Evolutionary conservation across 2,113 vertebrate genomes (phyloP), one percentile per base, ranked within the genome.

Genomic region (Paraplagusia blochii): DNA sequence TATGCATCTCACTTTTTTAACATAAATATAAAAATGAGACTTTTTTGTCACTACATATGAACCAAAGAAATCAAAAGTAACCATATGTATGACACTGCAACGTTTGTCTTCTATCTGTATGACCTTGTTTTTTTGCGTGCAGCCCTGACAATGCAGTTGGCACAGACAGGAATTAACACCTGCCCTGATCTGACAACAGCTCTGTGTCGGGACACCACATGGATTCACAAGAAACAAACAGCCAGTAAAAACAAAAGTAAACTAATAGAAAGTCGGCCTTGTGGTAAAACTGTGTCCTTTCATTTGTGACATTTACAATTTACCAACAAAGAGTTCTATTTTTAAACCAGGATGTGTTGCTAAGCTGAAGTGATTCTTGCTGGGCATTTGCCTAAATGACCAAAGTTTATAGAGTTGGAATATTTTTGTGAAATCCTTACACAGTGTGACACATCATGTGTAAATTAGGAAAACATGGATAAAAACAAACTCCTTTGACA

Each of bases 351-450:
- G 44, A 80, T 67, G 43, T 38, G 14, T 14, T 22, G 45, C 34
- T 36, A 63, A 16, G 53, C 61, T 33, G 13, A 51, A 71, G 44
- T 50, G 0, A 75, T 59, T 44, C 4, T 34, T 5, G 1, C 13
- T 38, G 60, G 66, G 56, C 38, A 64, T 63, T 80, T 75, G 48
- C 47, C 74, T 49, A 67, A 73, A 73, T 70, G 69, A 7, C 77
- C 52, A 40, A 40, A 40, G 13, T 12, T 13, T 12, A 40, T 12
- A 40, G 13, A 11, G 13, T 5, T 12, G 13, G 4, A 10, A 12
- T 11, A 5, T 12, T 11, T 40, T 40, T 40, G 38, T 40, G 38
- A 13, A 40, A 40, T 40, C 13, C 13, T 40, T 11, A 29, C 22
- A 4, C 6, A 29, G 22, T 29, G 22, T 29, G 22, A 29, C 22